Conservation (phyloP, 2,888 invertebrate genomes). For the Drosophila maculinotata region DNA sequence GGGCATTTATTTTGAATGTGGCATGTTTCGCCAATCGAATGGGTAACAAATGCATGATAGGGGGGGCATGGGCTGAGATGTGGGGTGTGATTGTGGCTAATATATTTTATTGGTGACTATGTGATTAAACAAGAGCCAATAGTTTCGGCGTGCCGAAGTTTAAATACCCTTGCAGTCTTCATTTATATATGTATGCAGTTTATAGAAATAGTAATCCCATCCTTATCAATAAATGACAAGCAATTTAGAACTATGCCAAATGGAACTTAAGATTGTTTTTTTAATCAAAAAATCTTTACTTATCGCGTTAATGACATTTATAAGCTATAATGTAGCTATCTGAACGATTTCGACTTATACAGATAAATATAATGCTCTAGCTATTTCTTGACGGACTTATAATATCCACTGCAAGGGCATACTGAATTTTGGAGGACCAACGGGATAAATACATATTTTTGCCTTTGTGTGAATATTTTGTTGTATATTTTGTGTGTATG, state of each 20-base stretch:
- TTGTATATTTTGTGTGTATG: slow-evolving; percentile 5
- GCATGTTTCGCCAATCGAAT: slow-evolving; percentile 23
- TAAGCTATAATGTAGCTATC: not conserved
- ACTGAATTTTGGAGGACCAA: not conserved
- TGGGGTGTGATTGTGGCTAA: not conserved
- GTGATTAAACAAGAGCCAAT: not conserved
- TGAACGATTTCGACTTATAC: not conserved
- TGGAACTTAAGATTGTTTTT: too few relatives aligned
- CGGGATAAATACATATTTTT: not conserved
- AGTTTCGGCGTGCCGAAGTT: slow-evolving; percentile 21
- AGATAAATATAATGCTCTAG: too few relatives aligned
- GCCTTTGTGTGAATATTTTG: not conserved
- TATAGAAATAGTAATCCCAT: too few relatives aligned
- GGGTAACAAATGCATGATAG: slow-evolving; percentile 25
- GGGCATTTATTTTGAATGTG: slow-evolving; percentile 12
- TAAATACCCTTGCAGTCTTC: slow-evolving; percentile 20
- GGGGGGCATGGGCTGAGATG: not conserved
- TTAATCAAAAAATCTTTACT: not conserved
- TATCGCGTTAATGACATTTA: not conserved
- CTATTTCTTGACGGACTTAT: not conserved
- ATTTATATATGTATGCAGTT: not conserved
- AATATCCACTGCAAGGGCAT: slow-evolving; percentile 12
- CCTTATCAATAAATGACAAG: too few relatives aligned
- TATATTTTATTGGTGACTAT: not conserved
- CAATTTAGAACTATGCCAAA: too few relatives aligned